Conservation (phyloP, 2,888 invertebrate species). For the Diploptera punctata region DNA sequence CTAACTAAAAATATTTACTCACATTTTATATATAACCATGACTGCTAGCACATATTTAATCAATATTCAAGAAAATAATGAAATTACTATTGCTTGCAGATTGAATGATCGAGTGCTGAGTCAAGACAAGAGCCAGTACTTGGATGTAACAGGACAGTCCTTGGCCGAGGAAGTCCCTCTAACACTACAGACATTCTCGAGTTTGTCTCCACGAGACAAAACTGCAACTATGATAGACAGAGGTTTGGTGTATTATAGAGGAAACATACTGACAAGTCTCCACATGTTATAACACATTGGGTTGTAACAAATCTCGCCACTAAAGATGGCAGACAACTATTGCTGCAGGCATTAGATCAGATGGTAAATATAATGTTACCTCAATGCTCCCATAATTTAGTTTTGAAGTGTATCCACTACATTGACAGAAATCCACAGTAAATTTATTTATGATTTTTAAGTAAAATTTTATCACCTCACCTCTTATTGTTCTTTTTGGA, state of each 20-base stretch:
- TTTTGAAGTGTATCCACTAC: too few relatives aligned
- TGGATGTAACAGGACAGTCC: slow-evolving; percentile 71
- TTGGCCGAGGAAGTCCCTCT: slow-evolving; percentile 49
- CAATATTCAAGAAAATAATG: too few relatives aligned
- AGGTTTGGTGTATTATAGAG: slow-evolving; percentile 66
- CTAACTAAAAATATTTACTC: too few relatives aligned
- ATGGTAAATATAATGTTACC: slow-evolving; percentile 56
- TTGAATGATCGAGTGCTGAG: slow-evolving; percentile 87
- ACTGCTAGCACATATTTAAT: too few relatives aligned
- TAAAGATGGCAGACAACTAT: slow-evolving; percentile 70
- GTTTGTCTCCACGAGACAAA: slow-evolving; percentile 71
- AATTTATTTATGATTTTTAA: too few relatives aligned
- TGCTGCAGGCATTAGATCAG: slow-evolving; percentile 76
- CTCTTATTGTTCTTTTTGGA: too few relatives aligned
- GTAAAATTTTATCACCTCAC: too few relatives aligned
- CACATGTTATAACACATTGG: slow-evolving; percentile 84
- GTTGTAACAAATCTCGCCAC: slow-evolving; percentile 84
- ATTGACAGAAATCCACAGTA: too few relatives aligned
- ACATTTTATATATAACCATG: too few relatives aligned
- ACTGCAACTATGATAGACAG: slow-evolving; percentile 64
- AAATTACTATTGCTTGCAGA: slow-evolving; percentile 51
- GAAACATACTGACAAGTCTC: slow-evolving; percentile 50
- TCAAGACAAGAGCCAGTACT: slow-evolving; percentile 70
- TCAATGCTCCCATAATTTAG: too few relatives aligned
- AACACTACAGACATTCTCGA: slow-evolving; percentile 59